phyloP scores from a whole-genome alignment of 2,888 invertebrate species.

The Leptinotarsa juncta region DNA sequence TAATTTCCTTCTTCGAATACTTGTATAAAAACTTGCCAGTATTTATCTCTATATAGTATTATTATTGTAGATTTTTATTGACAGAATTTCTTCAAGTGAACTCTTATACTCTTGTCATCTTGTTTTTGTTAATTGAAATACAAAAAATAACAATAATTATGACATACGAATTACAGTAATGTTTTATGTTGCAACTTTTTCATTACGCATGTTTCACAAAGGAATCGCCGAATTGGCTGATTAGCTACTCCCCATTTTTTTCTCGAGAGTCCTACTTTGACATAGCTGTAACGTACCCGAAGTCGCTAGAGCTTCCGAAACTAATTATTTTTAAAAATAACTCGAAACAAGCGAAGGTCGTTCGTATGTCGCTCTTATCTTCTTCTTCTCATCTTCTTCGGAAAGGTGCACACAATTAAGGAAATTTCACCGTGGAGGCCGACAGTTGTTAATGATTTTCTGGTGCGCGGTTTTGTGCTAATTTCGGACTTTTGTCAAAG shows the following conservation, averaged over 20 bases:
- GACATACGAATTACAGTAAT: too few species aligned
- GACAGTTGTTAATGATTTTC: constrained; percentile 45
- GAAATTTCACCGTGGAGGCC: constrained; percentile 35
- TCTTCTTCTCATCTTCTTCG: constrained; percentile 23
- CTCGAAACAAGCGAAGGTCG: constrained; percentile 46
- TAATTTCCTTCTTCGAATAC: too few species aligned
- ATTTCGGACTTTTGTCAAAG: constrained; percentile 34
- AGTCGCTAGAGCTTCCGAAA: constrained; percentile 57
- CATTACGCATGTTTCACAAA: too few species aligned
- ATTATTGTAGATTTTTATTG: too few species aligned
- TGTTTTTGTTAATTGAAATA: too few species aligned
- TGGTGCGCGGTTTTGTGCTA: constrained; percentile 37
- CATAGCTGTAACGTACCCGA: constrained; percentile 37
- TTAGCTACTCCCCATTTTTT: constrained; percentile 23
- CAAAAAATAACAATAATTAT: too few species aligned
- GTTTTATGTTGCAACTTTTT: too few species aligned
- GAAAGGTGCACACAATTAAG: constrained; percentile 52
- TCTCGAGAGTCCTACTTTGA: constrained; percentile 26
- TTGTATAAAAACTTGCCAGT: too few species aligned
- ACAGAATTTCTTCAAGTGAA: too few species aligned
- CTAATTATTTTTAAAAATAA: constrained; percentile 62
- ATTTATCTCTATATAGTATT: too few species aligned
- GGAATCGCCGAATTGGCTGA: neutral
- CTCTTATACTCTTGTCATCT: too few species aligned
- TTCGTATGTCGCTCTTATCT: constrained; percentile 45